phyloP scores from a whole-genome alignment of 2,113 vertebrate genomes.

The Tinamus guttatus region DNA sequence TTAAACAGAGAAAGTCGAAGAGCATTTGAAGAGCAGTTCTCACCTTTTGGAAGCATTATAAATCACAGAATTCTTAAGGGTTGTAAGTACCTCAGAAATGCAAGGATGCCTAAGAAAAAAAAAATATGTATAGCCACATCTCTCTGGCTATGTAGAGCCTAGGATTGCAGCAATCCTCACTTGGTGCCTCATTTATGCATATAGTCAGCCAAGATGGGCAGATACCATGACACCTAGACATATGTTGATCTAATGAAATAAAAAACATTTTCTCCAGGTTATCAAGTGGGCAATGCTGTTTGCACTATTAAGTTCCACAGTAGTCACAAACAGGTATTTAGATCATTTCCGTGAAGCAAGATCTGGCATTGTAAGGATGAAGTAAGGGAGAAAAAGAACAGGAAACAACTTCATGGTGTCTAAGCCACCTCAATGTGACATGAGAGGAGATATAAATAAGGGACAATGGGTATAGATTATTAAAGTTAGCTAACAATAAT shows the following conservation, averaged over 20 bases:
- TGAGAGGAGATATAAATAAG: not conserved
- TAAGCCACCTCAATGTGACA: not conserved
- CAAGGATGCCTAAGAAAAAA: not conserved
- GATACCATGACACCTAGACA: not conserved
- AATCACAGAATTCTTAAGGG: not conserved
- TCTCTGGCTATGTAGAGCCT: not conserved
- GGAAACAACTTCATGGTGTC: not conserved
- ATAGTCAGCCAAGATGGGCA: not conserved
- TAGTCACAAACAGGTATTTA: not conserved
- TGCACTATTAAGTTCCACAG: not conserved
- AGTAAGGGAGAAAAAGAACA: not conserved
- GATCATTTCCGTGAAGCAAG: not conserved
- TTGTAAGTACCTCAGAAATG: not conserved
- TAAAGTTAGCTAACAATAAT: not conserved
- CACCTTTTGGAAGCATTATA: not conserved
- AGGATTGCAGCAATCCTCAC: rapidly evolving
- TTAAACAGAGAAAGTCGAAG: not conserved
- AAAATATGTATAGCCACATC: not conserved
- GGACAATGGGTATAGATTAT: not conserved
- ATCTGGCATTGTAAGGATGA: rapidly evolving
- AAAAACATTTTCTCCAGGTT: not conserved
- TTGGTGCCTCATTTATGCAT: not conserved
- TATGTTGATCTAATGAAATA: not conserved
- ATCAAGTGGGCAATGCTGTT: not conserved
- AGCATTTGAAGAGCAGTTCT: not conserved